Base-by-base conservation (phyloP, 2,797 vertebrate species). In the Acrossocheilus fasciatus region DNA sequence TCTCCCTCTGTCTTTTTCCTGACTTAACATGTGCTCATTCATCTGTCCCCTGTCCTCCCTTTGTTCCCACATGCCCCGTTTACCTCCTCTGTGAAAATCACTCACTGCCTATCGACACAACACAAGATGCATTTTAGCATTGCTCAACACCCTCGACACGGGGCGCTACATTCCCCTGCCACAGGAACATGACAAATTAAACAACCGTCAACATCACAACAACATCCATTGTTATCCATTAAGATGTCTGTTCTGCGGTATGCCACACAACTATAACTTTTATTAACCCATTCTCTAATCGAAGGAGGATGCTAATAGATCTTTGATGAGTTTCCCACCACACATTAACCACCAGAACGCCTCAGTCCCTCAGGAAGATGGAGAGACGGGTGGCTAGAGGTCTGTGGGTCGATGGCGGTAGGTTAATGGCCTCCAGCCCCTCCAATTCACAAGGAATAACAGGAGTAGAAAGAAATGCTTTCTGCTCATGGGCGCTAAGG, bases 401-500 rank as follows among this genome's bases (percentile, higher is more conserved):
- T 72, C 76, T 78, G 68, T 39, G 74, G 41, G 79, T 85, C 59
- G 59, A 89, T 52, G 52, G 20, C 7, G 12, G 69, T 30, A 36
- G 81, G 72, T 82, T 86, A 86, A 87, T 75, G 17, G 84, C 72
- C 62, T 34, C 78, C 45, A 4, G 26, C 39, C 43, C 81, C 23
- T 68, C 45, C 59, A 45, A 64, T 79, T 75, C 77, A 84, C 43
- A 59, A 69, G 15, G 43, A 87, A 73, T 74, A 76, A 72, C 45
- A 66, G 73, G 36, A 30, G 57, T 59, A 26, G 30, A 62, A 64
- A 76, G 20, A 77, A 15, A 8, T 34, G 52, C 87, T 66, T 79
- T 85, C 69, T 8, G 74, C 73, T 79, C 47, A 81, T 23, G 59
- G 82, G 88, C 83, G 72, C 64, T 87, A 86, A 75, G 85, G 69